Conservation (phyloP, 2,113 vertebrate species). For the Microtus ochrogaster region DNA sequence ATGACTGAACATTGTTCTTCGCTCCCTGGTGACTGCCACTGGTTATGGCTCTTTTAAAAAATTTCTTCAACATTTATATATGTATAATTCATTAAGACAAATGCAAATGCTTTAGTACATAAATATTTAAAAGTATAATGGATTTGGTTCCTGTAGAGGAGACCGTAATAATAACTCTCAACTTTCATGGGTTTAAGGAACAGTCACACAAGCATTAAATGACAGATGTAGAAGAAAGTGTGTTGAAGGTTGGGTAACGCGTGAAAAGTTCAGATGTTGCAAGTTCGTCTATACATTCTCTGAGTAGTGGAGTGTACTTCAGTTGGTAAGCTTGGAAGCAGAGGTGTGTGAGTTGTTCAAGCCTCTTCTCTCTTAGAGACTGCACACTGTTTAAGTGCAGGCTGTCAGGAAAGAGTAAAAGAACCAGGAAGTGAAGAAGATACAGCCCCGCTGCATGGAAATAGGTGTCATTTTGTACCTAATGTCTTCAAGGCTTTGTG, state of each 20-base stretch:
- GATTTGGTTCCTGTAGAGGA: not conserved
- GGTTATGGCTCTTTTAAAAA: not conserved
- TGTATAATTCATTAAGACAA: not conserved
- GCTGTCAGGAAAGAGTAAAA: not conserved
- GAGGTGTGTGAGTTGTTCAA: not conserved
- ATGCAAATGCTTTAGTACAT: slow-evolving; percentile 1
- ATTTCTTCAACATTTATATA: not conserved
- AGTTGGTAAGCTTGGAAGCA: not conserved
- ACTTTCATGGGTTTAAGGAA: slow-evolving; percentile 19
- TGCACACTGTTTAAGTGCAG: not conserved
- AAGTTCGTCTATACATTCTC: not conserved
- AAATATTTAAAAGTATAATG: not conserved
- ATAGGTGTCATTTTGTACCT: not conserved
- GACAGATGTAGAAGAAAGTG: not conserved
- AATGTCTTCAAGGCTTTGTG: not conserved
- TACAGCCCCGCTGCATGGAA: not conserved
- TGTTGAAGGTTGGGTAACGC: not conserved
- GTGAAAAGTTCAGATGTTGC: not conserved
- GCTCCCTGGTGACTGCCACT: not conserved
- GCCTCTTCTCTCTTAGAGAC: not conserved
- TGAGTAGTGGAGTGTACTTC: no score
- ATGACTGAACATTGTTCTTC: not conserved
- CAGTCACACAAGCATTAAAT: not conserved
- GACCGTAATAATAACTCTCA: not conserved
- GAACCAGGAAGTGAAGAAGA: not conserved